Base-by-base conservation (phyloP, 2,113 vertebrate species). In the Panthera uncia region DNA sequence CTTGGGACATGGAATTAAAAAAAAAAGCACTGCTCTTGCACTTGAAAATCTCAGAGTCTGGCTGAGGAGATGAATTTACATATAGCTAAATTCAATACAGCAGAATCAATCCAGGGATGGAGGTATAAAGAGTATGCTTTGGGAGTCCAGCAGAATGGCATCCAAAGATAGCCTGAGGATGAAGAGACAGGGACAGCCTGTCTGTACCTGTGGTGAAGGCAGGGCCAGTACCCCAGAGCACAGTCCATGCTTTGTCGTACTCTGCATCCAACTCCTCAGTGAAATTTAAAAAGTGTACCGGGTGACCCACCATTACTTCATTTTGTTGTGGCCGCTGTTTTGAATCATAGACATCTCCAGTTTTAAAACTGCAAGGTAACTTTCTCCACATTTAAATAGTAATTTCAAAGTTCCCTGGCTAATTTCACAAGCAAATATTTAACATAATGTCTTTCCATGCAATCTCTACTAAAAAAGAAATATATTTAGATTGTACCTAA, bases 391-490 rank as follows among this genome's bases (percentile, higher is more conserved):
- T 80, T 66, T 81, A 96, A 69, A 65, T 52, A 95, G 91, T 74
- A 31, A 96, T 92, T 94, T 95, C 1, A 88, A 78, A 89, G 10
- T 78, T 68, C 89, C 19, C 50, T 91, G 69, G 71, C 4, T 86
- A 83, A 76, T 63, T 18, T 91, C 38, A 65, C 33, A 91, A 94
- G 76, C 50, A 81, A 84, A 57, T 84, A 69, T 87, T 87, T 85
- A 80, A 57, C 71, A 55, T 21, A 55, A 82, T 52, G 14, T 73
- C 38, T 84, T 94, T 68, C 14, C 23, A 61, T 15, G 45, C 65
- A 80, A 84, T 71, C 11, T 14, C 25, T 27, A 83, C 18, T 33
- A 91, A 93, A 96, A 96, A 86, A 86, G 18, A 66, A 97, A 81
- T 5, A 85, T 33, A 73, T 33, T 94, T 89, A n/a, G 52, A 48